Conservation (phyloP, 2,888 invertebrate genomes). For the Drosophila hamatofila region DNA sequence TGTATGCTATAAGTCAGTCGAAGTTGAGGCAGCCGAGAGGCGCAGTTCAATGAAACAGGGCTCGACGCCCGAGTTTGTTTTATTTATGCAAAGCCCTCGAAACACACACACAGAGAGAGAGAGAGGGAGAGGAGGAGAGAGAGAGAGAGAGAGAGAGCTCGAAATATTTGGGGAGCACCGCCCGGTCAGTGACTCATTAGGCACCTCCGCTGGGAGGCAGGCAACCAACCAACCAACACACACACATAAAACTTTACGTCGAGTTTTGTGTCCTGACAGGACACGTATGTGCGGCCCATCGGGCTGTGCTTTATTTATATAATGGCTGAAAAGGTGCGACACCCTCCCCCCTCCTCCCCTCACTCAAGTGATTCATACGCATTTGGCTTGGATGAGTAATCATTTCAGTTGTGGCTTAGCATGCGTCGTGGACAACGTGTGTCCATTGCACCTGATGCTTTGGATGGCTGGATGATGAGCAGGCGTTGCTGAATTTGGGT, state of each 20-base stretch:
- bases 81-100: conserved; percentile 35
- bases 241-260: conserved; percentile 1
- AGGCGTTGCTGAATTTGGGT: background rate
- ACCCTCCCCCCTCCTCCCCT: background rate
- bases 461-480: conserved; percentile 1
- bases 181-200: conserved; percentile 73
- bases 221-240: background rate
- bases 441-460: conserved; percentile 61
- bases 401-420: conserved; percentile 41
- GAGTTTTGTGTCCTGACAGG: conserved; percentile 3
- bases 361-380: conserved; percentile 43
- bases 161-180: conserved; percentile 29
- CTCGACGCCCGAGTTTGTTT: conserved; percentile 29
- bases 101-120: background rate
- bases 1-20: conserved; percentile 66
- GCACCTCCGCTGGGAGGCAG: conserved; percentile 24
- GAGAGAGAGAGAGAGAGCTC: background rate
- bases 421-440: conserved; percentile 17
- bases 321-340: conserved; percentile 22
- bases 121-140: background rate
- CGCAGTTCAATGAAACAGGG: conserved; percentile 53
- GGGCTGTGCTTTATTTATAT: conserved; percentile 37
- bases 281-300: conserved; percentile 26
- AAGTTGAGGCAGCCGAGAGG: conserved; percentile 32
- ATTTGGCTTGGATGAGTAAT: conserved; percentile 55